Evolutionary conservation across 2,888 invertebrate genomes (phyloP), one percentile per base, ranked within the genome.

Genomic region (Spialia ferax): DNA sequence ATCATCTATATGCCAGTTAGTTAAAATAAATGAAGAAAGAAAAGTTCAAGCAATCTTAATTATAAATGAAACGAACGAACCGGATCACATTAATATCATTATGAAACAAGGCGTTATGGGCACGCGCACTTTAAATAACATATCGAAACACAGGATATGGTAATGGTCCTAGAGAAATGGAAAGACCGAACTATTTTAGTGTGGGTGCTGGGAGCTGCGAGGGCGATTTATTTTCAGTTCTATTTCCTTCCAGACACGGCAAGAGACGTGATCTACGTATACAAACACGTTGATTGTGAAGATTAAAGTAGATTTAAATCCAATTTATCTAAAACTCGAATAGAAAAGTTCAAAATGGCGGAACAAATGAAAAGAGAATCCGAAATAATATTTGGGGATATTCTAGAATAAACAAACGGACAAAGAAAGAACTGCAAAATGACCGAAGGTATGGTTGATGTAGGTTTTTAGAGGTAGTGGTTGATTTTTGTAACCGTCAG

Each of bases 171-270:
- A 83, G 85, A 88, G 89, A 88, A 89, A 88, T 88, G 86, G 87
- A 84, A 85, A 86, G 83, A 82, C 77, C 78, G 79, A 84, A 89
- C 91, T 93, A 93, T 93, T 92, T 93, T 89, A 86, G 92, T 89
- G 81, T 82, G 81, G 84, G 84, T 87, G 88, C 83, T 78, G 81
- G 80, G 87, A 86, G 61, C n/a, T 61, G 66, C 26, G 89, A 89
- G 89, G 87, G 89, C 86, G 89, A 90, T 91, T 91, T 93, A 92
- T 92, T 92, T 91, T 86, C 83, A 88, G 89, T 82, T 82, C 87
- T 87, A 89, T 91, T 92, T 93, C 91, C 92, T 91, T 80, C 83
- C 80, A 87, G 83, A 83, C 82, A 79, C 74, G 73, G 59, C 70
- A 71, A 70, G 77, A 75, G 76, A 76, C 77, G 75, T 78, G 76